A percentile compares a stretch with the other conserved stretches of the same genome.
Conservation (phyloP, 2,888 invertebrate species). For the Caenorhabditis virilis region DNA sequence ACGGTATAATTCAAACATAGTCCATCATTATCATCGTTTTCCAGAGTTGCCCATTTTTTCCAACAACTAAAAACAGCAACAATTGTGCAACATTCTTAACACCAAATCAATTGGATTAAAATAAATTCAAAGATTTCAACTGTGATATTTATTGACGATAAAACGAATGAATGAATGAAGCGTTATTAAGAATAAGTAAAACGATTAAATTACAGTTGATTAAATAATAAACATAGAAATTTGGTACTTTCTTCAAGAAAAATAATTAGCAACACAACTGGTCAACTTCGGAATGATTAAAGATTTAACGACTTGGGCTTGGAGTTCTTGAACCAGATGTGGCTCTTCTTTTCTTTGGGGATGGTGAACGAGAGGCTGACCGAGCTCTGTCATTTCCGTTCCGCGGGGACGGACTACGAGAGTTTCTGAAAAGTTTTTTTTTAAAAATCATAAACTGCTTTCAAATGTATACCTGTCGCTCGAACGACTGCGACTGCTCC, state of each 20-base stretch:
- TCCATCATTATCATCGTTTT: too few species aligned
- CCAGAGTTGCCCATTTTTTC: slow-evolving; percentile 44
- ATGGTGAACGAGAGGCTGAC: slow-evolving; percentile 27
- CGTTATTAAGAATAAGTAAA: neutral
- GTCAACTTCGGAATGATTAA: slow-evolving; percentile 1
- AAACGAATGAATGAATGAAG: neutral
- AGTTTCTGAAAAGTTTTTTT: too few species aligned
- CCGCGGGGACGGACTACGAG: slow-evolving; percentile 3
- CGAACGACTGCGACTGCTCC: slow-evolving; percentile 32
- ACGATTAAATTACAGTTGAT: neutral
- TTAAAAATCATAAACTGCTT: too few species aligned
- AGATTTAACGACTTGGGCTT: slow-evolving; percentile 11
- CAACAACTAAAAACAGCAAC: slow-evolving; percentile 41
- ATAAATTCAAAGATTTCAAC: neutral
- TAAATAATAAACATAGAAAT: neutral
- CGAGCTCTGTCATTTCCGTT: slow-evolving; percentile 9
- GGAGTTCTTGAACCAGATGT: slow-evolving; percentile 23
- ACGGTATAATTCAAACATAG: too few species aligned
- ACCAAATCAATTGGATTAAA: slow-evolving; percentile 14
- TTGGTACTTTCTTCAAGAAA: neutral
- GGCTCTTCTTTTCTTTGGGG: slow-evolving; percentile 30
- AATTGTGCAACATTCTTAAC: slow-evolving; percentile 34
- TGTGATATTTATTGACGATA: slow-evolving; percentile 1
- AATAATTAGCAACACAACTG: too few species aligned
- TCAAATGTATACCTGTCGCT: too few species aligned